A percentile compares a stretch with the other conserved stretches of the same genome.
Conservation (phyloP, 2,888 invertebrate genomes). For the Mimumesa dahlbomi region DNA sequence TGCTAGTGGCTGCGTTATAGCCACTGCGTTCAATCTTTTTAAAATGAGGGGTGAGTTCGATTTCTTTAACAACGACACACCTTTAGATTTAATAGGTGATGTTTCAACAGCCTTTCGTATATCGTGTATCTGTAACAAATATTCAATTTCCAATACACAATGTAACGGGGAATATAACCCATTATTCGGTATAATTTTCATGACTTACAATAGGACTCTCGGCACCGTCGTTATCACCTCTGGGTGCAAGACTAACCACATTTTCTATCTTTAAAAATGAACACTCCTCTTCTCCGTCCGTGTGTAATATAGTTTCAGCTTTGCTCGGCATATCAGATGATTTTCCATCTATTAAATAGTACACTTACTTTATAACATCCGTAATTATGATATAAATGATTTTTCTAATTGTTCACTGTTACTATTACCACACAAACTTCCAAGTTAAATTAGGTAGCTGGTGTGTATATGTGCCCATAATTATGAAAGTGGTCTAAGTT, state of each 20-base stretch:
- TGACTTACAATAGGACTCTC: slow-evolving; percentile 65
- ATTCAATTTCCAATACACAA: not conserved
- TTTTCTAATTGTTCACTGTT: no score
- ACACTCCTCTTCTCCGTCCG: slow-evolving; percentile 66
- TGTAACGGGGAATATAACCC: not conserved
- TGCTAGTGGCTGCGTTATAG: slow-evolving; percentile 6
- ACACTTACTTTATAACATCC: no score
- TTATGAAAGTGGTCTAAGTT: no score
- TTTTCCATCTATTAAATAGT: slow-evolving; percentile 30
- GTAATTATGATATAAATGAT: no score
- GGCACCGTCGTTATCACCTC: slow-evolving; percentile 43
- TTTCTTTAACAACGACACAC: slow-evolving; percentile 72
- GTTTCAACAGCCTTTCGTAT: slow-evolving; percentile 72
- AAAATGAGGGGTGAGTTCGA: slow-evolving; percentile 64
- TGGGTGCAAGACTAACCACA: slow-evolving; percentile 82
- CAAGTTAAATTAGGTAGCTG: no score
- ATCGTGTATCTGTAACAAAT: slow-evolving; percentile 64
- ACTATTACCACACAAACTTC: no score
- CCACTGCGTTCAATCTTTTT: slow-evolving; percentile 60
- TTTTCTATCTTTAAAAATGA: slow-evolving; percentile 81
- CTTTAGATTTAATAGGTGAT: slow-evolving; percentile 62
- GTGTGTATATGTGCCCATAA: no score
- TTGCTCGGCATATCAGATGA: slow-evolving; percentile 5
- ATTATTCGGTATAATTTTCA: no score
- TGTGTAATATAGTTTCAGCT: slow-evolving; percentile 23